Evolutionary conservation across 2,888 invertebrate species (phyloP).

Genomic region (Eristalinus aeneus): DNA sequence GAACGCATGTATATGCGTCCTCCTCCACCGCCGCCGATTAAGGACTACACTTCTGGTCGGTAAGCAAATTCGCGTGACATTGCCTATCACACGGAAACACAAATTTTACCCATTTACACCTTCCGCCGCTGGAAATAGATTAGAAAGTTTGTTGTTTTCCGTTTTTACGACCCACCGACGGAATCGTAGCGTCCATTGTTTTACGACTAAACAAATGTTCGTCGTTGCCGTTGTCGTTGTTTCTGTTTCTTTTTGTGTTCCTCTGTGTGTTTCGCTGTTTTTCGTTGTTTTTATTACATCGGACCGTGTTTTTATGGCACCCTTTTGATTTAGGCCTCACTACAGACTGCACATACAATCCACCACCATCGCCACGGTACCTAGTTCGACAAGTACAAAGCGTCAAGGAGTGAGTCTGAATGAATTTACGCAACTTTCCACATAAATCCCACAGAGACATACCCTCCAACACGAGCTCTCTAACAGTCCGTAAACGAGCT

Average conservation of each 20-base stretch:
- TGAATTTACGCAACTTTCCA: constrained; percentile 56
- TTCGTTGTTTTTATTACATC: constrained; percentile 37
- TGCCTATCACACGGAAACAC: constrained; percentile 23
- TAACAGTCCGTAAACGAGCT: constrained; percentile 22
- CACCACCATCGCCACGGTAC: background rate
- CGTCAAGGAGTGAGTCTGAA: constrained; percentile 20
- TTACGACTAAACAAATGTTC: constrained; percentile 52
- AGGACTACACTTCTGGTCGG: background rate
- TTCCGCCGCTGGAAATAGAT: constrained; percentile 60
- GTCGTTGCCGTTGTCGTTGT: constrained; percentile 23
- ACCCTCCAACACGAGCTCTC: background rate
- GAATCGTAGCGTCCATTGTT: constrained; percentile 63
- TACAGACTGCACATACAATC: background rate
- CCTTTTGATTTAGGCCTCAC: constrained; percentile 52
- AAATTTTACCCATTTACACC: constrained; percentile 61
- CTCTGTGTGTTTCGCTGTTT: background rate
- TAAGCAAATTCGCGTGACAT: constrained; percentile 46
- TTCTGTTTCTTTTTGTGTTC: background rate
- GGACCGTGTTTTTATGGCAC: constrained; percentile 47
- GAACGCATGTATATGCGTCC: background rate
- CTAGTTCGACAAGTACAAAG: background rate
- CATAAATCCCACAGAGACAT: constrained; percentile 59
- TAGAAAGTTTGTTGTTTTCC: constrained; percentile 53
- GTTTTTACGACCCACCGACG: constrained; percentile 52
- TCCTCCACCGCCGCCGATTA: background rate